Evolutionary conservation across 2,888 invertebrate species (phyloP), one percentile per base, ranked within the genome.

Genomic region (Tetropium fuscum): DNA sequence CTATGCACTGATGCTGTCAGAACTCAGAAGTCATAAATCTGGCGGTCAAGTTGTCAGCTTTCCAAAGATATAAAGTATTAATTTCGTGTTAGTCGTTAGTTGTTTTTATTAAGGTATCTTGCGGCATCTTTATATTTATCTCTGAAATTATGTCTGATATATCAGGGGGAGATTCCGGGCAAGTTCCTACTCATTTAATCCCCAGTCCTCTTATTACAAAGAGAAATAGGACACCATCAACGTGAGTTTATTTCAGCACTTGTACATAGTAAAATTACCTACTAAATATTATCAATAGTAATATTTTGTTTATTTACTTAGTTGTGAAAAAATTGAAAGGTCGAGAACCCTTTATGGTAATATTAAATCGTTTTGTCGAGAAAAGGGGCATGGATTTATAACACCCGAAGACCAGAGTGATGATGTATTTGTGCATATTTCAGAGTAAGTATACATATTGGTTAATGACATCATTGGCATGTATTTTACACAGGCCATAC

Each of bases 301-400:
- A 34, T 10, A 10, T 54, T 8, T 2, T 30, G 25, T 20, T 22
- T 30, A 13, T 49, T 27, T 58, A 75, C 78, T 55, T 77, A 94
- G 94, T 70, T 92, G 90, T 48, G 93, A 94, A 76, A 85, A 90
- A 71, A 94, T 94, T 25, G 78, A 90, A 70, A 87, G 88, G 69
- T 90, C 91, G 75, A 92, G 93, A 6, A 82, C 88, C 66, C 88
- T 89, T 72, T 85, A 83, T 71, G 95, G 95, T 3, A 87, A 86
- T 75, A 92, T 95, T 58, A 93, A 91, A 80, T 86, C 86, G 13
- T 95, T 95, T 81, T 94, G 94, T 77, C 87, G 95, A 68, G 88
- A 90, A 74, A 93, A 90, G 81, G 95, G 95, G 18, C 95, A 95
- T 82, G 95, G 95, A 18, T 95, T 95, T 79, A 90, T 95, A 56